Conservation (phyloP, 2,113 vertebrate species). For the Nothobranchius kuhntae region DNA sequence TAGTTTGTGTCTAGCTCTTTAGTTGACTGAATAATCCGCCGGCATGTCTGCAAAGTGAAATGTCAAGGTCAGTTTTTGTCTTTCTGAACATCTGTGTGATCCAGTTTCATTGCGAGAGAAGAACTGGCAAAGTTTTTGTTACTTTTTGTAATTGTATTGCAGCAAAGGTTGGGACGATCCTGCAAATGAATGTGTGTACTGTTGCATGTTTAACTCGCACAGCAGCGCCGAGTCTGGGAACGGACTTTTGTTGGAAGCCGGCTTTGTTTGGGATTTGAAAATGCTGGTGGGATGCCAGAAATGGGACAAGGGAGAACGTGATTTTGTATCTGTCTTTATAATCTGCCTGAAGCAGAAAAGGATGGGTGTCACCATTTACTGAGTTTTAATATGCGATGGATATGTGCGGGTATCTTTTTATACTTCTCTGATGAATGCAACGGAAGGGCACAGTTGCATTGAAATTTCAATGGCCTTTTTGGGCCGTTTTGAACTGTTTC, state of each 20-base stretch:
- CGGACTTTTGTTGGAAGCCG: slow-evolving; percentile 10
- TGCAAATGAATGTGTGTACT: slow-evolving; percentile 38
- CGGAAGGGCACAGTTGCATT: slow-evolving; percentile 14
- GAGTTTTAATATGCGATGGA: slow-evolving; percentile 44
- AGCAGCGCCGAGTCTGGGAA: slow-evolving; percentile 32
- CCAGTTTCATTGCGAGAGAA: slow-evolving; percentile 19
- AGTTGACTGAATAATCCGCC: slow-evolving; percentile 68
- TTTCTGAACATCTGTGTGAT: slow-evolving; percentile 45
- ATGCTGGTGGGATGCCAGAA: slow-evolving; percentile 59
- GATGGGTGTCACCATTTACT: slow-evolving; percentile 43
- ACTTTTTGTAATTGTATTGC: slow-evolving; percentile 29
- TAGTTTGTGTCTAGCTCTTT: slow-evolving; percentile 54
- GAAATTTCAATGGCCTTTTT: slow-evolving; percentile 1
- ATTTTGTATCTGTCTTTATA: slow-evolving; percentile 53
- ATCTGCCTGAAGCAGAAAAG: slow-evolving; percentile 55
- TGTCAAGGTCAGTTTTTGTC: slow-evolving; percentile 77
- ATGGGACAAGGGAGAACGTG: slow-evolving; percentile 44
- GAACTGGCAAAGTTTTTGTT: not conserved
- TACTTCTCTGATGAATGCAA: slow-evolving; percentile 7
- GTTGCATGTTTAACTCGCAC: slow-evolving; percentile 32
- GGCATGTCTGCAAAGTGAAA: slow-evolving; percentile 72
- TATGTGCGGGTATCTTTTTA: slow-evolving; percentile 26
- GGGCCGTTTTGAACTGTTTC: too few species aligned
- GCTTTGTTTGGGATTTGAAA: slow-evolving; percentile 67
- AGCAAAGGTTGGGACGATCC: slow-evolving; percentile 55